A percentile compares a stretch with the other conserved stretches of the same genome.
phyloP scores from a whole-genome alignment of 2,113 vertebrate species.

The Chaetorhynchus papuensis region DNA sequence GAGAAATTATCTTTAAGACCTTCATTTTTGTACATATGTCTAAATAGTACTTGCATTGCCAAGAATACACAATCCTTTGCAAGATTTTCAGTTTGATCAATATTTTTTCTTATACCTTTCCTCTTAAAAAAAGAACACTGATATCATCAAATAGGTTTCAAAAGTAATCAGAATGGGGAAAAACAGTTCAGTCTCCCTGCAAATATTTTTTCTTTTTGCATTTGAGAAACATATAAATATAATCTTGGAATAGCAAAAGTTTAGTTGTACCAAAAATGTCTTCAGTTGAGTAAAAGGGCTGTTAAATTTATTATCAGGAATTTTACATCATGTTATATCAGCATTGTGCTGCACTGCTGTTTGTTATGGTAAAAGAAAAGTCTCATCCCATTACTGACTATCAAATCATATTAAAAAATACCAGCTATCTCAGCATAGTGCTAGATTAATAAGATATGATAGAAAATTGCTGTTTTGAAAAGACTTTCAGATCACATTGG shows the following conservation, averaged over 20 bases:
- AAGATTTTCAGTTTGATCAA: not conserved
- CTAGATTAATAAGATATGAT: not conserved
- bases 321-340: not conserved
- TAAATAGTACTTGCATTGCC: not conserved
- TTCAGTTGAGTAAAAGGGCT: not conserved
- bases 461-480: not conserved
- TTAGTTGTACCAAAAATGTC: not conserved
- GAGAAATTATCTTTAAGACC: not conserved
- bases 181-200: not conserved
- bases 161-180: not conserved
- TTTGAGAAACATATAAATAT: not conserved
- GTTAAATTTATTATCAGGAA: not conserved
- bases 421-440: not conserved
- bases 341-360: not conserved
- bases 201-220: not conserved
- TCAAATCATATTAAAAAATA: slow-evolving; percentile 12
- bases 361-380: not conserved
- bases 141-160: not conserved
- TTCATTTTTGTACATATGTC: not conserved
- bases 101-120: not conserved
- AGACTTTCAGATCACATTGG: not conserved
- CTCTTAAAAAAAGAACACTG: not conserved
- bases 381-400: not conserved
- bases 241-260: not conserved
- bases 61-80: not conserved